Percentiles rank a stretch among this genome's conserved stretches.
Conservation (phyloP, 2,888 invertebrate genomes). For the Dryocosmus kuriphilus region DNA sequence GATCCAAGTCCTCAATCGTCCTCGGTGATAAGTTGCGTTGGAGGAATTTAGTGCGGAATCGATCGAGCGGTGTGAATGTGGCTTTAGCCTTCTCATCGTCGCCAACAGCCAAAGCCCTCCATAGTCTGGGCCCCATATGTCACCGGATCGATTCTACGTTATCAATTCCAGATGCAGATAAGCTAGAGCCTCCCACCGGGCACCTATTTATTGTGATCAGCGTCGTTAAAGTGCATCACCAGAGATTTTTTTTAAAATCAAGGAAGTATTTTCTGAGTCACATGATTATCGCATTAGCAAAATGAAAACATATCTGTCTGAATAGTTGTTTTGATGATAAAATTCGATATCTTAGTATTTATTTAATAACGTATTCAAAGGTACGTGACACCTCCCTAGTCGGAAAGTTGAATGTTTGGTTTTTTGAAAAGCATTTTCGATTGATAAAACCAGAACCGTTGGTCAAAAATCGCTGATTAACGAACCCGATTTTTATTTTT, state of each 20-base stretch:
- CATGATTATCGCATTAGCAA: neutral
- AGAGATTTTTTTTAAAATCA: slow-evolving; percentile 12
- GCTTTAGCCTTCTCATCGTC: slow-evolving; percentile 51
- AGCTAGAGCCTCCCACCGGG: slow-evolving; percentile 56
- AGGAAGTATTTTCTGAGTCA: neutral
- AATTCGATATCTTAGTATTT: too few species aligned
- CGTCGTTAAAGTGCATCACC: slow-evolving; percentile 47
- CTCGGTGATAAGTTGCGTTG: slow-evolving; percentile 52
- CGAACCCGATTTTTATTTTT: too few species aligned
- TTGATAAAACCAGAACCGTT: too few species aligned
- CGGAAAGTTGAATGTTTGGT: too few species aligned
- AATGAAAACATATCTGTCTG: neutral
- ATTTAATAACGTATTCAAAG: too few species aligned
- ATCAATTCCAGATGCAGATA: slow-evolving; percentile 71
- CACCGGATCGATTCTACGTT: slow-evolving; percentile 67
- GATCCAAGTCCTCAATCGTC: slow-evolving; percentile 47
- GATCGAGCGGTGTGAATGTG: slow-evolving; percentile 57
- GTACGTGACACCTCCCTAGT: too few species aligned
- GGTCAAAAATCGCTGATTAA: too few species aligned
- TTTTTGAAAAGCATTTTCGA: too few species aligned
- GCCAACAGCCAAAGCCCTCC: slow-evolving; percentile 47
- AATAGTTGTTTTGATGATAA: neutral
- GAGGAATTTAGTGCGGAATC: slow-evolving; percentile 59
- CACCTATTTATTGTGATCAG: slow-evolving; percentile 54
- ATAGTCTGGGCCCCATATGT: slow-evolving; percentile 55